Evolutionary conservation across 1,140 invertebrate species (phyloP).

Genomic region (Mya arenaria): DNA sequence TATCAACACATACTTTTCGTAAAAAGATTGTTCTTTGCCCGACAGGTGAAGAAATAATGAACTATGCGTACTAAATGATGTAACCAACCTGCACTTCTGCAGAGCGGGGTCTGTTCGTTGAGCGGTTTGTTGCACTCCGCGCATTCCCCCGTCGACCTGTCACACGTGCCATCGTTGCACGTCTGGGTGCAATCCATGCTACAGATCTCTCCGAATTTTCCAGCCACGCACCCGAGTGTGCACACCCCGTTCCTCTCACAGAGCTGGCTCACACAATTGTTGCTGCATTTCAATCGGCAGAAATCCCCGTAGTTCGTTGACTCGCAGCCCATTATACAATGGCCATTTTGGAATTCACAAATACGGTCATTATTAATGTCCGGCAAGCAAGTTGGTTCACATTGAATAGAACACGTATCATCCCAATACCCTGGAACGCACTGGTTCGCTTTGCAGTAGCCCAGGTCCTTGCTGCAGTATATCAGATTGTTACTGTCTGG

Average conservation of each 20-base stretch:
- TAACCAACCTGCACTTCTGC: constrained; percentile 41
- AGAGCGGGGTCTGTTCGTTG: constrained; percentile 2
- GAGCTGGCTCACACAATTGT: background rate
- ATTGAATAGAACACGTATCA: background rate
- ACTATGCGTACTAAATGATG: too few species aligned
- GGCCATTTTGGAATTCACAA: constrained; percentile 1
- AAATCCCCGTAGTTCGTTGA: background rate
- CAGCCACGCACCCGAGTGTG: background rate
- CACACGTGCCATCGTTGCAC: constrained; percentile 34
- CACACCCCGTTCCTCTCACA: constrained; percentile 27
- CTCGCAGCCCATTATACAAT: constrained; percentile 26
- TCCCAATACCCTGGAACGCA: constrained; percentile 39
- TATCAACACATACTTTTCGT: too few species aligned
- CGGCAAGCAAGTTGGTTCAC: constrained; percentile 2
- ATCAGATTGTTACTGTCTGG: background rate
- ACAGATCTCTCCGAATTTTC: constrained; percentile 15
- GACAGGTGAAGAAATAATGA: too few species aligned
- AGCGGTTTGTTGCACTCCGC: constrained; percentile 25
- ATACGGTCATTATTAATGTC: background rate
- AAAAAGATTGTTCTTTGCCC: too few species aligned
- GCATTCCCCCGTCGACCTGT: constrained; percentile 4
- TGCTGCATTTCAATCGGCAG: constrained; percentile 27
- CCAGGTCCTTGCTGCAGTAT: constrained; percentile 1
- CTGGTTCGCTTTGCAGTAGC: background rate
- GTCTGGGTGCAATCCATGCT: background rate